Conservation (phyloP, 2,888 invertebrate genomes). For the Stenchaetothrips biformis region DNA sequence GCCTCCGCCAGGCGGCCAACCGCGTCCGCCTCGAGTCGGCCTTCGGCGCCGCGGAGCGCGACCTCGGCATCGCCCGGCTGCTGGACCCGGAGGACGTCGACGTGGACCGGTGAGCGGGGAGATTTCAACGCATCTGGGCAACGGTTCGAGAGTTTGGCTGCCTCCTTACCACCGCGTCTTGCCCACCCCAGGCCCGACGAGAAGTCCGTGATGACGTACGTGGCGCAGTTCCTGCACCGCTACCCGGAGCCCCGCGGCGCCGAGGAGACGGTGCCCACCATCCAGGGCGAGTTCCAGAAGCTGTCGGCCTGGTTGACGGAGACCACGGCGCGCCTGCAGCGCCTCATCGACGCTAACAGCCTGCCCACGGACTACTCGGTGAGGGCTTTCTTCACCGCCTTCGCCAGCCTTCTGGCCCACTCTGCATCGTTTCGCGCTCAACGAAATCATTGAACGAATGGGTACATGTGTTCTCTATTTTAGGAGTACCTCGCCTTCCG, state of each 20-base stretch:
- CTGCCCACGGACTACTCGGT: conserved; percentile 68
- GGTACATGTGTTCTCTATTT: conserved; percentile 31
- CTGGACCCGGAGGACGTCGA: conserved; percentile 72
- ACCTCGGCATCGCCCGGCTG: conserved; percentile 84
- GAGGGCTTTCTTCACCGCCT: conserved; percentile 35
- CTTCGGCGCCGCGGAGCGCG: conserved; percentile 85
- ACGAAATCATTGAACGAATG: neutral
- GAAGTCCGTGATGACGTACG: conserved; percentile 97
- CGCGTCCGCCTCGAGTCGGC: conserved; percentile 82
- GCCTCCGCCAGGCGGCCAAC: conserved; percentile 72
- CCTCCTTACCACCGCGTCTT: conserved; percentile 44
- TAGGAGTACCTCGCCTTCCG: conserved; percentile 75
- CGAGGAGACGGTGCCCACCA: conserved; percentile 56
- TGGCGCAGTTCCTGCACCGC: conserved; percentile 95
- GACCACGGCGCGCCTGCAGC: conserved; percentile 69
- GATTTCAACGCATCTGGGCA: conserved; percentile 95
- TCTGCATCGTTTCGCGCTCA: neutral
- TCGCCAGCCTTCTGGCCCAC: too few relatives aligned
- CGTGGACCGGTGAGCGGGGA: conserved; percentile 36
- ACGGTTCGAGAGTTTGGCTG: too few relatives aligned
- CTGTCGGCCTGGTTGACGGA: conserved; percentile 77
- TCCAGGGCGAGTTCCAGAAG: conserved; percentile 75
- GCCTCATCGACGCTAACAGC: conserved; percentile 68
- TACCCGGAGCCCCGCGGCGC: conserved; percentile 72
- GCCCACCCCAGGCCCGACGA: conserved; percentile 74